Percentiles rank a stretch among this genome's conserved stretches.
These are phyloP conservation scores for Solenopsis invicta DNA, from an alignment of 1,140 invertebrate genomes.

Conservation along the genomic window DNA sequence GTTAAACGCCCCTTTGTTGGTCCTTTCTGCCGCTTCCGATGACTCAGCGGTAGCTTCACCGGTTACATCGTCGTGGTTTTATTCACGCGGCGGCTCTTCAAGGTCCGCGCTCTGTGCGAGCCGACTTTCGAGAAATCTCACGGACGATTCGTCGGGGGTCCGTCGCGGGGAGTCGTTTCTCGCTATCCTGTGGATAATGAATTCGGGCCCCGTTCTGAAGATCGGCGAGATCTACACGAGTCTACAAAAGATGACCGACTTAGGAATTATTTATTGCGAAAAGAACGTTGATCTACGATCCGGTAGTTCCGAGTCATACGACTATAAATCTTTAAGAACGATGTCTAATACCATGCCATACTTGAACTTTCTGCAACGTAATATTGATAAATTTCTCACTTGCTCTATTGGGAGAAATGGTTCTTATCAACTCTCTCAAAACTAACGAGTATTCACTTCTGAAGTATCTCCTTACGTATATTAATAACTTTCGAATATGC, in stretches of 20 bases:
- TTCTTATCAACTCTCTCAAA: background rate
- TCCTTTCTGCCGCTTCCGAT: slow-evolving; percentile 63
- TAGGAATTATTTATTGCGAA: background rate
- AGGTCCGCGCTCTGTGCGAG: background rate
- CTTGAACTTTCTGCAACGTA: background rate
- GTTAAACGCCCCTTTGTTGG: slow-evolving; percentile 67
- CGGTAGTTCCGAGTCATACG: background rate
- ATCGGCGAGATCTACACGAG: background rate
- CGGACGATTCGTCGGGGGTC: background rate
- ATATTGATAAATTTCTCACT: background rate
- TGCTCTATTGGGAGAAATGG: too few relatives aligned
- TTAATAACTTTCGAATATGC: slow-evolving; percentile 11
- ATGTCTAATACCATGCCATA: background rate
- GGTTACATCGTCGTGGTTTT: slow-evolving; percentile 56
- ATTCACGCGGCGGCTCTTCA: slow-evolving; percentile 42
- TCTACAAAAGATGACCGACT: background rate
- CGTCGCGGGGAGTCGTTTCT: slow-evolving; percentile 35
- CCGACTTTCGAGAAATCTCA: slow-evolving; percentile 50
- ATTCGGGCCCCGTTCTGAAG: background rate
- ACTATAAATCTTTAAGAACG: background rate
- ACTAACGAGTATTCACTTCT: background rate
- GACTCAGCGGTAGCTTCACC: slow-evolving; percentile 61
- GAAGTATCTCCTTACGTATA: background rate
- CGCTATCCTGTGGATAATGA: background rate
- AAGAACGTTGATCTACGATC: background rate